Evolutionary conservation across 2,888 invertebrate genomes (phyloP).

Genomic region (Meiosimyza decipiens): DNA sequence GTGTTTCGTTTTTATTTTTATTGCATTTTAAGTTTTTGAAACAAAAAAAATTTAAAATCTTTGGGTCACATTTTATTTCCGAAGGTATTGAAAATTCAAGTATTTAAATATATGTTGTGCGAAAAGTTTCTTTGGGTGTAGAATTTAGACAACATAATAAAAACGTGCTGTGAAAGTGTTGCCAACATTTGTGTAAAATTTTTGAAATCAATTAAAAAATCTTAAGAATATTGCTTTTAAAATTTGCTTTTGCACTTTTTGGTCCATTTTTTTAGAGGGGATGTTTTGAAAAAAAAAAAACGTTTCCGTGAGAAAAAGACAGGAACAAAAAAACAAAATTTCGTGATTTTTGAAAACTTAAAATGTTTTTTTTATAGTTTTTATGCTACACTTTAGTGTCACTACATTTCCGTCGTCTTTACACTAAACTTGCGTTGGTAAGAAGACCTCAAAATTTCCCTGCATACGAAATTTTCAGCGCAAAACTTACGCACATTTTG

Average conservation of each 20-base stretch:
- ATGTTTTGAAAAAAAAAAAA: background rate
- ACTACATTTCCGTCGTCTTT: conserved; percentile 7
- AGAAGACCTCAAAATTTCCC: background rate
- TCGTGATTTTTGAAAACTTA: background rate
- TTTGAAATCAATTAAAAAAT: background rate
- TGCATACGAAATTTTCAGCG: background rate
- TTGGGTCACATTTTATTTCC: too few relatives aligned
- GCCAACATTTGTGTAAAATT: background rate
- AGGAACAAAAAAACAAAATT: background rate
- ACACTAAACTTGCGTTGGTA: background rate
- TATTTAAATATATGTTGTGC: too few relatives aligned
- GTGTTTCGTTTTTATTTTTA: conserved; percentile 43
- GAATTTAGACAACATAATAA: too few relatives aligned
- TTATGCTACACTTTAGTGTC: background rate
- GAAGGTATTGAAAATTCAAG: too few relatives aligned
- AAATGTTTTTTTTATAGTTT: background rate
- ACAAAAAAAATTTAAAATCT: too few relatives aligned
- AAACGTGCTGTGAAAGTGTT: background rate
- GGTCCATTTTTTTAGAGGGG: conserved; percentile 2
- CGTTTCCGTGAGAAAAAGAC: background rate
- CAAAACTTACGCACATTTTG: conserved; percentile 9
- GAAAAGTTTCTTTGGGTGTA: too few relatives aligned
- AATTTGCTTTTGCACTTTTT: background rate
- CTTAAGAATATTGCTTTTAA: background rate
- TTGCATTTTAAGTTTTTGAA: too few relatives aligned